Base-by-base conservation (phyloP, 2,888 invertebrate genomes). In the Brenthis hecate region DNA sequence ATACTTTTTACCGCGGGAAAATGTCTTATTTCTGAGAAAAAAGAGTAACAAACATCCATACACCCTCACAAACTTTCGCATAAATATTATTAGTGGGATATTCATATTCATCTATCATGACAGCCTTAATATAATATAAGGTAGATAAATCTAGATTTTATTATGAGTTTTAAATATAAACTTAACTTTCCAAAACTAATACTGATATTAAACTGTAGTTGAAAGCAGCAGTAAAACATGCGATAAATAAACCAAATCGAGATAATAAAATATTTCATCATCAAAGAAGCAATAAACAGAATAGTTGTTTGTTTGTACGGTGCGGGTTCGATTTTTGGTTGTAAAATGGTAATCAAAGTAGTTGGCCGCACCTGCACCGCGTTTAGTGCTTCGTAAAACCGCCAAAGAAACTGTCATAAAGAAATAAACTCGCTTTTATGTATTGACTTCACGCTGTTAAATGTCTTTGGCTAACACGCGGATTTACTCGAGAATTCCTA, bases 311-410 rank as follows among this genome's bases (percentile, higher is more conserved):
- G 76, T 81, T 81, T 81, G 69, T 75, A 72, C 73, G 60, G 63
- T 71, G 70, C 69, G 73, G 69, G 72, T 81, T 80, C 80, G 81
- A 81, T 78, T 78, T 77, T 64, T 71, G 70, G 74, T 74, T 65
- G 73, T 81, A 81, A 83, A 83, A 81, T 64, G 32, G 75, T 77
- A 67, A 81, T 81, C 76, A 81, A 82, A 73, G 74, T 75, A 71
- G 66, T 54, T 57, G 58, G 16, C 64, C 75, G 73, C 82, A 81
- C 79, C 81, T 81, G 81, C 66, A 72, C 55, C 58, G 56, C 65
- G 51, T 72, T 75, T 74, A 70, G 66, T 54, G 69, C 64, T 65
- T 58, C 68, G 65, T 68, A 69, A 70, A 67, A 70, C 60, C 36
- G 36, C 36, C 55, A 68, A 61, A 70, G 67, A 65, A 65, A 62